Evolutionary conservation across 2,888 invertebrate genomes (phyloP).

Genomic region (Pasiphila rectangulata): DNA sequence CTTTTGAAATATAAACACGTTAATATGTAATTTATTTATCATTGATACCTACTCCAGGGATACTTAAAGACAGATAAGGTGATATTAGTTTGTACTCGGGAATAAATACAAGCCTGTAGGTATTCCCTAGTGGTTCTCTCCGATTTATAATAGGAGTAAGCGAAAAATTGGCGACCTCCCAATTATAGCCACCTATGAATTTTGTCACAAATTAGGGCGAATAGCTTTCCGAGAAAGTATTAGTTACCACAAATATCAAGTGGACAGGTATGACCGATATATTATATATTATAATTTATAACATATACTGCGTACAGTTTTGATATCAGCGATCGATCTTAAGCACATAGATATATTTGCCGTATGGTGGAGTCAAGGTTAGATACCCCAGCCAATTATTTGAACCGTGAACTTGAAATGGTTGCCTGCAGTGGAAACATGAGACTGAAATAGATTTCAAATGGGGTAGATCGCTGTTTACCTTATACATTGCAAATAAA

Average conservation of each 20-base stretch:
- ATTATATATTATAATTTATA: too few relatives aligned
- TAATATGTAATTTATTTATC: not conserved
- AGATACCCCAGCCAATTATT: slow-evolving; percentile 13
- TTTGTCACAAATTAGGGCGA: too few relatives aligned
- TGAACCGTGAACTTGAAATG: slow-evolving; percentile 6
- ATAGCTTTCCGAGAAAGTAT: too few relatives aligned
- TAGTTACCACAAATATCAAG: too few relatives aligned
- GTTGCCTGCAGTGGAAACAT: slow-evolving; percentile 4
- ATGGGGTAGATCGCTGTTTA: not conserved
- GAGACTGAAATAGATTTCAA: slow-evolving; percentile 5
- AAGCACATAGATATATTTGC: not conserved
- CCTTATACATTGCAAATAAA: slow-evolving; percentile 1
- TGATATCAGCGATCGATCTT: slow-evolving; percentile 7
- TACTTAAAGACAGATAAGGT: too few relatives aligned
- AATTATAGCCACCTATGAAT: too few relatives aligned
- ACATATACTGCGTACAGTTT: not conserved
- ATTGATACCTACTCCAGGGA: not conserved
- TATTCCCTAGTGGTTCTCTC: too few relatives aligned
- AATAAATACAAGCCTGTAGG: too few relatives aligned
- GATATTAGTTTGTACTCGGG: too few relatives aligned
- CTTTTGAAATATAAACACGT: not conserved
- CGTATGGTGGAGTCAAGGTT: slow-evolving; percentile 18
- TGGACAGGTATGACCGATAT: too few relatives aligned
- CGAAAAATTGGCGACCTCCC: too few relatives aligned
- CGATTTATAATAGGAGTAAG: too few relatives aligned